Evolutionary conservation across 2,888 invertebrate genomes (phyloP), one percentile per base, ranked within the genome.

Genomic region (Pristionchus mayeri): DNA sequence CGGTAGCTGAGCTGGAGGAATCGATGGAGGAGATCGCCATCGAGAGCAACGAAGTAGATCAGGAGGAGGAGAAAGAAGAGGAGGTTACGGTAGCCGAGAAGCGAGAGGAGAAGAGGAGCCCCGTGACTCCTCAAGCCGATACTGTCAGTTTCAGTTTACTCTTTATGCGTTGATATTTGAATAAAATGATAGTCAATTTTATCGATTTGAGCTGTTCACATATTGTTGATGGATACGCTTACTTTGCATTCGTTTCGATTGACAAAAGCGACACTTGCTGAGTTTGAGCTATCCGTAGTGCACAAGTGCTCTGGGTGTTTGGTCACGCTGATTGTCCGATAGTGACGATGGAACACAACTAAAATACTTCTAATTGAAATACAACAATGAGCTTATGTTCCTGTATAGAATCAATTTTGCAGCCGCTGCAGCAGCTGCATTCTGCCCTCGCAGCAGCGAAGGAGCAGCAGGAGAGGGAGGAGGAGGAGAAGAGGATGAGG

Each of bases 341-440:
- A n/a, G n/a, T n/a, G n/a, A n/a, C n/a, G n/a, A n/a, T n/a, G n/a
- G n/a, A n/a, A n/a, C n/a, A n/a, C n/a, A n/a, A n/a, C n/a, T n/a
- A n/a, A n/a, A n/a, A n/a, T n/a, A n/a, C n/a, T n/a, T n/a, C n/a
- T n/a, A n/a, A n/a, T n/a, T n/a, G n/a, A n/a, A n/a, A n/a, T n/a
- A n/a, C n/a, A n/a, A n/a, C n/a, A 54, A 21, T 16, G n/a, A 54
- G 21, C 54, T 54, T 21, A 54, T 54, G 21, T 54, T 54, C n/a
- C 21, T 54, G 4, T 54, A 54, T 54, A 9, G 7, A 21, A 21
- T 54, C 30, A 60, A 60, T 60, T 9, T 71, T 71, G 71, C 71
- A 71, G 71, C 71, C 71, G 44, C 71, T 71, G 71, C 71, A 71
- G 71, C 71, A 71, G 40, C 40, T 71, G 71, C 71, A 71, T 24